phyloP scores from a whole-genome alignment of 1,140 invertebrate species.

The Dendroctonus valens region DNA sequence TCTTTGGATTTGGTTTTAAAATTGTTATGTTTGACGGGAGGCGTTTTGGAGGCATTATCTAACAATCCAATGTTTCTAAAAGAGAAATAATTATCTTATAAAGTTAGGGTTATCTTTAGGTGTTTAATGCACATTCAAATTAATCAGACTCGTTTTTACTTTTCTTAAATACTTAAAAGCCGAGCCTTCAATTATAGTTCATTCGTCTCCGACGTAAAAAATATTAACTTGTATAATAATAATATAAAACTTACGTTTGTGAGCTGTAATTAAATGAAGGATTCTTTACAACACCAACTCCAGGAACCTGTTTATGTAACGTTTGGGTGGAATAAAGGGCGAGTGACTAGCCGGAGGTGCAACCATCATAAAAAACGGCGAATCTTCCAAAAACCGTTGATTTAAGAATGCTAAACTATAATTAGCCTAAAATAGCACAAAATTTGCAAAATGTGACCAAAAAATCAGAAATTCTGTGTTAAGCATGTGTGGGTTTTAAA shows the following conservation, averaged over 20 bases:
- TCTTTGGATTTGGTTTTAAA: conserved; percentile 68
- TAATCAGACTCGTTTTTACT: no score
- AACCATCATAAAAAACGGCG: conserved; percentile 80
- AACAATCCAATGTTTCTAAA: conserved; percentile 78
- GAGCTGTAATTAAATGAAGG: conserved; percentile 70
- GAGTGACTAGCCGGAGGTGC: conserved; percentile 81
- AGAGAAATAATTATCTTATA: no score
- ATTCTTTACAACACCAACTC: conserved; percentile 62
- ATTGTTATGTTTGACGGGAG: conserved; percentile 57
- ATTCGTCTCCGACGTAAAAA: no score
- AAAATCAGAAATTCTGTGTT: no score
- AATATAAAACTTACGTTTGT: conserved; percentile 47
- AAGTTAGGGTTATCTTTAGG: no score
- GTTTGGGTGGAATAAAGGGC: conserved; percentile 76
- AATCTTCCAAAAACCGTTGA: conserved; percentile 39
- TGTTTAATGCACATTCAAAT: no score
- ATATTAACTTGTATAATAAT: neutral
- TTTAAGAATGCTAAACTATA: conserved; percentile 61
- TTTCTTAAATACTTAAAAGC: no score
- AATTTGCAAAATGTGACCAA: conserved; percentile 1
- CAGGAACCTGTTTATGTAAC: conserved; percentile 64
- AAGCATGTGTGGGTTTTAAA: no score
- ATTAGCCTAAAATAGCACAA: conserved; percentile 52
- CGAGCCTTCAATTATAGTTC: no score
- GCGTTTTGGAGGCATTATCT: conserved; percentile 61